Conservation (phyloP, 2,797 vertebrate genomes). For the Notamacropus eugenii region DNA sequence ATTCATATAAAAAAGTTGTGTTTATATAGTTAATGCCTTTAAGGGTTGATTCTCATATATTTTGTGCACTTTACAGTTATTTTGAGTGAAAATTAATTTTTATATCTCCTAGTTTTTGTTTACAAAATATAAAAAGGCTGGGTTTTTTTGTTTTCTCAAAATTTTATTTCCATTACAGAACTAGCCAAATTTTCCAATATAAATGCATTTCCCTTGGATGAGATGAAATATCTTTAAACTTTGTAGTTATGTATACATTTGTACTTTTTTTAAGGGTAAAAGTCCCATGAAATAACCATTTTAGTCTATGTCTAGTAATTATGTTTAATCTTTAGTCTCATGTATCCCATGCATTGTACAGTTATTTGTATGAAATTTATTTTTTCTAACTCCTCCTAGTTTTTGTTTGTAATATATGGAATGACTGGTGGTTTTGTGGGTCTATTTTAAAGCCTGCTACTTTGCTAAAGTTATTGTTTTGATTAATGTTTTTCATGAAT, state of each 20-base stretch:
- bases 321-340: no score
- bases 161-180: slow-evolving; percentile 90
- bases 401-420: not conserved
- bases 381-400: not conserved
- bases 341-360: not conserved
- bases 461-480: not conserved
- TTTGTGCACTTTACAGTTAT: not conserved
- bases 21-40: not conserved
- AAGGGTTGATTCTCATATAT: not conserved
- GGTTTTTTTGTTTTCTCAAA: slow-evolving; percentile 86
- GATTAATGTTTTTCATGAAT: not conserved
- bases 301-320: slow-evolving; percentile 69
- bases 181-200: slow-evolving; percentile 86
- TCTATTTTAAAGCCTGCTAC: not conserved
- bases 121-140: slow-evolving; percentile 39
- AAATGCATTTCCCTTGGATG: slow-evolving; percentile 83
- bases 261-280: slow-evolving; percentile 66
- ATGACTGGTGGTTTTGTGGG: not conserved
- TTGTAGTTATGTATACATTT: slow-evolving; percentile 80
- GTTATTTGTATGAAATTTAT: not conserved
- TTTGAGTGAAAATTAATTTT: not conserved
- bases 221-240: no score
- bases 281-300: slow-evolving; percentile 82
- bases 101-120: not conserved
- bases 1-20: not conserved